A percentile compares a stretch with the other conserved stretches of the same genome.
These are phyloP conservation scores for Rhyacophila evoluta DNA, from an alignment of 2,888 invertebrate species.

Conservation along the genomic window DNA sequence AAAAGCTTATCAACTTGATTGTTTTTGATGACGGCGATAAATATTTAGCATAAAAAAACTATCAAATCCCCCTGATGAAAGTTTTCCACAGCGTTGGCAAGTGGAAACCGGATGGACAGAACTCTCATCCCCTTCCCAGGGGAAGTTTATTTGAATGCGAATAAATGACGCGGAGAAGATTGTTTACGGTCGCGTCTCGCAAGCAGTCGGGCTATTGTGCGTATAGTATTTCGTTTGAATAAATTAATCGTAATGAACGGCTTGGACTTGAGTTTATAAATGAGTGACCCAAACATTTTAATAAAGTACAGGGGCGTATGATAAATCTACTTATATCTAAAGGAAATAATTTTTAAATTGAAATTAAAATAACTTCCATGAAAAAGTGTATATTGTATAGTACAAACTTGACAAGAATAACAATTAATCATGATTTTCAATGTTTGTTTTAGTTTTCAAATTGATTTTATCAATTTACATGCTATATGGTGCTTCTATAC, in stretches of 20 bases:
- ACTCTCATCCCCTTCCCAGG: background rate
- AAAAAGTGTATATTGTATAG: too few relatives aligned
- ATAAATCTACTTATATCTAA: too few relatives aligned
- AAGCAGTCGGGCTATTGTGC: background rate
- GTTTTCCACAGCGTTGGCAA: background rate
- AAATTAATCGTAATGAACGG: constrained; percentile 14
- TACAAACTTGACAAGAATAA: too few relatives aligned
- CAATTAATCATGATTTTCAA: too few relatives aligned
- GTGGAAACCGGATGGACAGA: background rate
- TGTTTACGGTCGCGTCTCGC: background rate
- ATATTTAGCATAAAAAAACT: background rate
- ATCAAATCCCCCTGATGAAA: background rate
- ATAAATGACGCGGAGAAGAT: constrained; percentile 29
- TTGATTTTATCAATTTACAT: too few relatives aligned
- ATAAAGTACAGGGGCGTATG: background rate
- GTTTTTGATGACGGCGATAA: too few relatives aligned
- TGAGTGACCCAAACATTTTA: background rate
- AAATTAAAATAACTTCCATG: too few relatives aligned
- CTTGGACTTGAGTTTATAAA: background rate
- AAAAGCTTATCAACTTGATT: too few relatives aligned
- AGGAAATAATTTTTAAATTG: too few relatives aligned
- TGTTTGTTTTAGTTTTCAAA: too few relatives aligned
- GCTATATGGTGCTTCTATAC: too few relatives aligned
- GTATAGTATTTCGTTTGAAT: constrained; percentile 9
- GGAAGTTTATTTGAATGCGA: constrained; percentile 26